Evolutionary conservation across 2,113 vertebrate species (phyloP).

Genomic region (Tapirus terrestris): DNA sequence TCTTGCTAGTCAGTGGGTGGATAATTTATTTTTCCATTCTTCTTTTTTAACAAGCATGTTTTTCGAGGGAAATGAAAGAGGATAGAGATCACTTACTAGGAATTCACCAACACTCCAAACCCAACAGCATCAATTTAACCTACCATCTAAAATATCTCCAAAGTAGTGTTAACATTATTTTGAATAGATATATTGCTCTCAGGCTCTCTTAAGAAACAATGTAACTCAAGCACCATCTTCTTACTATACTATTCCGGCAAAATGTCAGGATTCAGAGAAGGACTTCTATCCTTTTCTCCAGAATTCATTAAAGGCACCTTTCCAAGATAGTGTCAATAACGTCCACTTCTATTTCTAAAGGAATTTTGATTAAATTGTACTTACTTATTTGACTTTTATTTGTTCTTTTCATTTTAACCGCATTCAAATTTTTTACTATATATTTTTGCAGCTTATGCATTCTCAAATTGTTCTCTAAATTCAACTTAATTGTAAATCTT

Average conservation of each 20-base stretch:
- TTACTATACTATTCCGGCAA: not conserved
- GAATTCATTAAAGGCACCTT: not conserved
- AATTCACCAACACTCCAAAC: not conserved
- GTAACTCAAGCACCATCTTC: not conserved
- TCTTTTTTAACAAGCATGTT: not conserved
- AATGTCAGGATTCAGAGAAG: not conserved
- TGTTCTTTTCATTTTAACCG: not conserved
- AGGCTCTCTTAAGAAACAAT: not conserved
- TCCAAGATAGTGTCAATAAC: not conserved
- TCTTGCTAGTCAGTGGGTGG: not conserved
- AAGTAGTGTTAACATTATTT: not conserved
- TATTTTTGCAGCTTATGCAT: not conserved
- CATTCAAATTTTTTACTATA: not conserved
- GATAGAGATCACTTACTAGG: not conserved
- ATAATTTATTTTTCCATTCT: not conserved
- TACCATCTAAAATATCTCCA: not conserved
- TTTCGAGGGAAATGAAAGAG: conserved; percentile 35
- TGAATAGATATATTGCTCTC: not conserved
- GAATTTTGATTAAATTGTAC: not conserved
- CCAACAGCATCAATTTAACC: not conserved
- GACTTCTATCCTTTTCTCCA: not conserved
- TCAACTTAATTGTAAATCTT: not conserved
- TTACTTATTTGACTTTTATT: not conserved
- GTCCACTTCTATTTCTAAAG: not conserved
- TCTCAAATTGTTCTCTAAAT: not conserved